These are phyloP conservation scores for Pachyramphus minor DNA, from an alignment of 2,113 vertebrate genomes.

Conservation along the genomic window DNA sequence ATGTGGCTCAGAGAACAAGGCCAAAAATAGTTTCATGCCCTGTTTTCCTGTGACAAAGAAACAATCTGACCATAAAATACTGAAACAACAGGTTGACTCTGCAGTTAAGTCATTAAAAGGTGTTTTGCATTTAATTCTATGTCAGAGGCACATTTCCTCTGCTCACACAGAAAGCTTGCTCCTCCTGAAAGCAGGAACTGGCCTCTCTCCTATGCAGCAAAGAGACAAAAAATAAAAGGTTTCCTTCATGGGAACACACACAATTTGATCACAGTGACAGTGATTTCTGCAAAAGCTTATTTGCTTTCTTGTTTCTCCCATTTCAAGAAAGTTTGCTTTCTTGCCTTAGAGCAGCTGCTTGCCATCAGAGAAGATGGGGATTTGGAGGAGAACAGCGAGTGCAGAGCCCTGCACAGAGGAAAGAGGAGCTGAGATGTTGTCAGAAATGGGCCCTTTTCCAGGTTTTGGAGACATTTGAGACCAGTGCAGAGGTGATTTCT, in stretches of 20 bases:
- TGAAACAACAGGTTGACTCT: background rate
- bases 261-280: background rate
- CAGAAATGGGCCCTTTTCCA: background rate
- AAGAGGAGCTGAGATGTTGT: background rate
- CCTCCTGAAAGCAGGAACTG: background rate
- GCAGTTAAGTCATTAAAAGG: background rate
- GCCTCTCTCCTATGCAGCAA: background rate
- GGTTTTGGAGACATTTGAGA: background rate
- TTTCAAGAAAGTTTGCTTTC: background rate
- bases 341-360: background rate
- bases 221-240: fast-evolving
- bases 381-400: background rate
- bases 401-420: fast-evolving
- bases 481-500: background rate
- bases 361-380: no score
- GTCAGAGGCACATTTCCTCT: background rate
- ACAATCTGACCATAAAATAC: background rate
- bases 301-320: background rate
- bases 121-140: background rate
- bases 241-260: background rate
- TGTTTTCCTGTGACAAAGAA: background rate
- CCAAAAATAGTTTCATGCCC: background rate
- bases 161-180: background rate
- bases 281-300: background rate
- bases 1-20: background rate